These are phyloP conservation scores for Mesochorus sp. DNA, from an alignment of 2,888 invertebrate genomes.

Conservation along the genomic window DNA sequence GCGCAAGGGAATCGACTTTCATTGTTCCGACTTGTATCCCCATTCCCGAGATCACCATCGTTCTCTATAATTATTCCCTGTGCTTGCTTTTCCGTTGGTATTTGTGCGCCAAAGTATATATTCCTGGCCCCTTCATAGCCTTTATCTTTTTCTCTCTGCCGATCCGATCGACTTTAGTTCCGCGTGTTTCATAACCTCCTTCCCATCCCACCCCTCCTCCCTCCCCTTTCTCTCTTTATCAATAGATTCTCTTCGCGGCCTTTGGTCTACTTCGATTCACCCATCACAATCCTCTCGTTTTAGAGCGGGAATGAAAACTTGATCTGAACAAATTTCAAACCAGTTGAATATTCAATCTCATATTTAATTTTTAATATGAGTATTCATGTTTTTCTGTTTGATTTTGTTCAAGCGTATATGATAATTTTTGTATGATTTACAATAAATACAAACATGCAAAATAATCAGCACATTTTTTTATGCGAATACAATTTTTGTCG, in stretches of 20 bases:
- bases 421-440: too few species aligned
- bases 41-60: slow-evolving; percentile 49
- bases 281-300: background rate
- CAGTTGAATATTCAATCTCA: background rate
- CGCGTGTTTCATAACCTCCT: slow-evolving; percentile 21
- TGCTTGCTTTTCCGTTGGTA: slow-evolving; percentile 19
- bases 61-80: slow-evolving; percentile 55
- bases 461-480: too few species aligned
- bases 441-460: too few species aligned
- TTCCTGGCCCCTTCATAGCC: slow-evolving; percentile 56
- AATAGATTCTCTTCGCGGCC: background rate
- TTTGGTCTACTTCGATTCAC: background rate
- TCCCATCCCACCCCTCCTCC: too few species aligned
- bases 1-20: slow-evolving; percentile 58
- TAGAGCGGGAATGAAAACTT: background rate
- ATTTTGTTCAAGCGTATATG: too few species aligned
- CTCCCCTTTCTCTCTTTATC: background rate
- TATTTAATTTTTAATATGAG: too few species aligned
- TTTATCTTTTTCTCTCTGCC: slow-evolving; percentile 16
- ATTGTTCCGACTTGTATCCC: slow-evolving; percentile 59
- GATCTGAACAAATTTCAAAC: background rate
- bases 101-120: slow-evolving; percentile 54
- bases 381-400: too few species aligned
- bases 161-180: slow-evolving; percentile 13
- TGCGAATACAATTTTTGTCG: too few species aligned